Evolutionary conservation across 2,888 invertebrate genomes (phyloP).

Genomic region (Phalangium opilio): DNA sequence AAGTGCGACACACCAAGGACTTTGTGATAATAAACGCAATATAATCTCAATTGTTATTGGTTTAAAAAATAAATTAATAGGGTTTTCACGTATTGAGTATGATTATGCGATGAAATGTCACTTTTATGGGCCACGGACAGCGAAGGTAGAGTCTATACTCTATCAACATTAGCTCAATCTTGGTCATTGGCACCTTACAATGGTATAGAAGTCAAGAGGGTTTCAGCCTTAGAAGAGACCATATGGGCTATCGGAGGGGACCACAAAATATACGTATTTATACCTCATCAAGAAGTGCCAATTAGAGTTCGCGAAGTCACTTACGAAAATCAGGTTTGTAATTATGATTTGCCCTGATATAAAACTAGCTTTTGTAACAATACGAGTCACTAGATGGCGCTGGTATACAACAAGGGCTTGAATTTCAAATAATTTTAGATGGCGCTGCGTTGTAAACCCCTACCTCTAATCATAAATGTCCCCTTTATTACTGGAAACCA

Average conservation of each 20-base stretch:
- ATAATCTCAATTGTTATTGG: too few species aligned
- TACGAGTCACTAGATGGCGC: background rate
- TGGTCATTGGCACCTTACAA: constrained; percentile 75
- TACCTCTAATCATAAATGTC: too few species aligned
- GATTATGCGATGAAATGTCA: too few species aligned
- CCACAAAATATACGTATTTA: constrained; percentile 79
- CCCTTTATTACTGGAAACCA: too few species aligned
- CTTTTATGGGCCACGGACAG: constrained; percentile 15
- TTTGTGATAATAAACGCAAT: too few species aligned
- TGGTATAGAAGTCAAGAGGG: constrained; percentile 73
- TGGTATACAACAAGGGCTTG: too few species aligned
- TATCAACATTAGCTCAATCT: constrained; percentile 26
- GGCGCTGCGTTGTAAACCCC: too few species aligned
- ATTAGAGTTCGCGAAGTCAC: constrained; percentile 77
- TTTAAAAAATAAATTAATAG: too few species aligned
- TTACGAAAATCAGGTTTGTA: constrained; percentile 66
- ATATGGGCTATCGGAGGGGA: constrained; percentile 88
- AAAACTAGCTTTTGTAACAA: background rate
- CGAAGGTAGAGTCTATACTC: constrained; percentile 13
- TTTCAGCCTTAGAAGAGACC: constrained; percentile 48
- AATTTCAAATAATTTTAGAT: too few species aligned
- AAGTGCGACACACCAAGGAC: too few species aligned
- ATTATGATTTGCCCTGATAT: background rate
- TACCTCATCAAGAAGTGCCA: constrained; percentile 74
- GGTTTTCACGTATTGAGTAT: too few species aligned